These are phyloP conservation scores for Mesopsocus fuscifrons DNA, from an alignment of 2,888 invertebrate species.

Conservation along the genomic window DNA sequence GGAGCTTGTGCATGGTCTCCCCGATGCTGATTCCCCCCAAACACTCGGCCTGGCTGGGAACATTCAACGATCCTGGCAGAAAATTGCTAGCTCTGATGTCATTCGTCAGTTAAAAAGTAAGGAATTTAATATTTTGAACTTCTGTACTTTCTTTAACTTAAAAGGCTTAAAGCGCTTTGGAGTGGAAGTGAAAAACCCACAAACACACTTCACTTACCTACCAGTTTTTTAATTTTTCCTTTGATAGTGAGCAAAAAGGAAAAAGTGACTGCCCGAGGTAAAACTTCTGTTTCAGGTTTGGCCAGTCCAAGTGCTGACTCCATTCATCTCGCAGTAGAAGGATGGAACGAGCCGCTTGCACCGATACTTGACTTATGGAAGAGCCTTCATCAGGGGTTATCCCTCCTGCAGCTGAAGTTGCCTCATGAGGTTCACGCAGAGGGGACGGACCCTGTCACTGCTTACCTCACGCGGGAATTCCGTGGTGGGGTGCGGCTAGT, in stretches of 20 bases:
- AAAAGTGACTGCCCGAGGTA: too few species aligned
- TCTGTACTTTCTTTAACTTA: too few species aligned
- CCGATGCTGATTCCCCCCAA: slow-evolving; percentile 51
- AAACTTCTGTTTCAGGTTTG: too few species aligned
- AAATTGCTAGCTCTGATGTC: slow-evolving; percentile 39
- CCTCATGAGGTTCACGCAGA: slow-evolving; percentile 18
- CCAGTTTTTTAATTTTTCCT: too few species aligned
- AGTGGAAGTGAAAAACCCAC: too few species aligned
- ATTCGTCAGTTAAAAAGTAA: slow-evolving; percentile 40
- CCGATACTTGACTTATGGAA: slow-evolving; percentile 69
- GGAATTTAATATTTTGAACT: too few species aligned
- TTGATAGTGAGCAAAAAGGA: too few species aligned
- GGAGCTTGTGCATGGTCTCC: slow-evolving; percentile 41
- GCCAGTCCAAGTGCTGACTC: too few species aligned
- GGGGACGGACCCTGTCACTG: slow-evolving; percentile 29
- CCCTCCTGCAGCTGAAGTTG: slow-evolving; percentile 20
- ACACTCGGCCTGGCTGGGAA: slow-evolving; percentile 74
- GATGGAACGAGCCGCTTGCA: too few species aligned
- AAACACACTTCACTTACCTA: too few species aligned
- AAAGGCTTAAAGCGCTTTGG: too few species aligned
- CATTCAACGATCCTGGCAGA: slow-evolving; percentile 68
- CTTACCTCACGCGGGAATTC: slow-evolving; percentile 43
- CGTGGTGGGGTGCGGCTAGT: slow-evolving; percentile 36
- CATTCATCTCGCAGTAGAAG: too few species aligned
- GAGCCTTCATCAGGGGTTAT: slow-evolving; percentile 40